Percentiles rank a stretch among this genome's conserved stretches.
These are phyloP conservation scores for Apodemus speciosus DNA, from an alignment of 2,113 vertebrate genomes.

Conservation along the genomic window DNA sequence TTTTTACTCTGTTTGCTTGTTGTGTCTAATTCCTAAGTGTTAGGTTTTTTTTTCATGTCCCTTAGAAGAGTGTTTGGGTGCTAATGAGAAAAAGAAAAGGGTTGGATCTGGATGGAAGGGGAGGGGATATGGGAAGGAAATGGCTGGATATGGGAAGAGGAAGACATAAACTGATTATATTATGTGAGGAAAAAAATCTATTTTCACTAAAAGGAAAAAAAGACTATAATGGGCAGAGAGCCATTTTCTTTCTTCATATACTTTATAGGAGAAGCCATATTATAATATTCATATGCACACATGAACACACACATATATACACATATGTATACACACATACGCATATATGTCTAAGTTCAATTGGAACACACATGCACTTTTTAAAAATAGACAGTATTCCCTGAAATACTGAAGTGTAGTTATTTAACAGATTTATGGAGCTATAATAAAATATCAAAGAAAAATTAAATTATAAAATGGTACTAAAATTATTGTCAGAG, in stretches of 20 bases:
- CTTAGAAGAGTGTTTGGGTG: neutral
- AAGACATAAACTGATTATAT: neutral
- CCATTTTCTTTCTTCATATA: neutral
- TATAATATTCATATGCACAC: neutral
- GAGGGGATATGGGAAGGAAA: neutral
- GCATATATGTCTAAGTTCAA: neutral
- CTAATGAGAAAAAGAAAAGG: neutral
- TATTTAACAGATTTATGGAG: neutral
- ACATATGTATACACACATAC: neutral
- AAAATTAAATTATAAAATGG: neutral
- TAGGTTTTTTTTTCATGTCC: neutral
- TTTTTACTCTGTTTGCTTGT: neutral
- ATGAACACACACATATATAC: too few species aligned
- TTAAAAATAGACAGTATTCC: neutral
- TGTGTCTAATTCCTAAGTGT: neutral
- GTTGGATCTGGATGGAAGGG: accelerated
- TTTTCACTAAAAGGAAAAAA: neutral
- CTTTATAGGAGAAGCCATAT: neutral
- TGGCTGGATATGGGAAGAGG: neutral
- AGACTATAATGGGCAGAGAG: neutral
- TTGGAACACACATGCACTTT: neutral
- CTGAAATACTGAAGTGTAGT: neutral
- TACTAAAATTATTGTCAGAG: constrained; percentile 36
- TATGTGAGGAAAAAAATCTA: neutral
- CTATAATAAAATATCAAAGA: constrained; percentile 24